A percentile compares a stretch with the other conserved stretches of the same genome.
Conservation (phyloP, 2,888 invertebrate genomes). For the Eupithecia centaureata region DNA sequence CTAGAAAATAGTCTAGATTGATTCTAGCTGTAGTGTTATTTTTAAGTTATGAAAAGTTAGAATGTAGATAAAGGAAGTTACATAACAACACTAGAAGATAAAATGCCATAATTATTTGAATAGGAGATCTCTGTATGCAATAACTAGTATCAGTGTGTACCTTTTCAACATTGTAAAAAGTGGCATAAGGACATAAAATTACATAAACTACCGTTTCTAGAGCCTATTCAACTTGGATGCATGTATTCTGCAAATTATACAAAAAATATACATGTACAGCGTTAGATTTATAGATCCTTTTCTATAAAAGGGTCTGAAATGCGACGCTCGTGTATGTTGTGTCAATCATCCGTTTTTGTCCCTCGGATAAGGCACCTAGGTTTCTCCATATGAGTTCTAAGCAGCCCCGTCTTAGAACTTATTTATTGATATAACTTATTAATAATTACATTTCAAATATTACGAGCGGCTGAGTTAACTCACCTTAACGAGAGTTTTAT, state of each 20-base stretch:
- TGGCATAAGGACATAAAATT: background rate
- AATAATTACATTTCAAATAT: constrained; percentile 38
- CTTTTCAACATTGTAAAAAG: background rate
- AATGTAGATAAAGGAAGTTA: background rate
- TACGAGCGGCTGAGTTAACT: constrained; percentile 36
- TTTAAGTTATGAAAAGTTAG: background rate
- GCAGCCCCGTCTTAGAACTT: constrained; percentile 27
- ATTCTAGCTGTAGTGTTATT: background rate
- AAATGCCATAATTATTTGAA: background rate
- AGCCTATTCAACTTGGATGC: background rate
- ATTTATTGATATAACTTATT: constrained; percentile 33
- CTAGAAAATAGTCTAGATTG: no score
- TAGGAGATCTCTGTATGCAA: background rate
- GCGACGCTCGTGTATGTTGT: constrained; percentile 30
- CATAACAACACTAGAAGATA: background rate
- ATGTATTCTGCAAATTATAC: constrained; percentile 6
- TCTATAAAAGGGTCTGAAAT: constrained; percentile 38
- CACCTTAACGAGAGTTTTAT: constrained; percentile 43
- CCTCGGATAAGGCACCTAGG: constrained; percentile 29
- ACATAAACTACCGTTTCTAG: background rate
- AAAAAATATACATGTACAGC: constrained; percentile 17
- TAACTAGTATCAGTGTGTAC: background rate
- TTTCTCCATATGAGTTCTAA: constrained; percentile 32
- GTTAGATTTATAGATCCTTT: constrained; percentile 24
- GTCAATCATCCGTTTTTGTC: constrained; percentile 39